Conservation (phyloP, 2,888 invertebrate genomes). For the Melinopterus prodromus region DNA sequence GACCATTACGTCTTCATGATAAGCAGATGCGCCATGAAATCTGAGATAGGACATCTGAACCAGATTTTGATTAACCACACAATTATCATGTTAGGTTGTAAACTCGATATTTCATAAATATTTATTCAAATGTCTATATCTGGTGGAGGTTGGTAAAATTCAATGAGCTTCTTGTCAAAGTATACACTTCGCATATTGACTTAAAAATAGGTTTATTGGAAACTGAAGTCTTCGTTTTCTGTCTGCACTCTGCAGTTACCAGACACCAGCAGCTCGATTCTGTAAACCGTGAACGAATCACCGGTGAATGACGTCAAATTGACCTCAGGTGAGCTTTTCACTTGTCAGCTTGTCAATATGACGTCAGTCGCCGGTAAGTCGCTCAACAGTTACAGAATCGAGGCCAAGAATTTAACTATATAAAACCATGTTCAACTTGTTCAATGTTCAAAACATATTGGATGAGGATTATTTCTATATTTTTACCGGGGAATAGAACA, state of each 20-base stretch:
- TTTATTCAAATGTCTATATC: background rate
- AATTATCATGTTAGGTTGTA: background rate
- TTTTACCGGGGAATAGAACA: too few relatives aligned
- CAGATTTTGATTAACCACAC: background rate
- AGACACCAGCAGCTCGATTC: background rate
- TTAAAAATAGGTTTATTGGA: background rate
- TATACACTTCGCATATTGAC: background rate
- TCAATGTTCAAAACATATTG: too few relatives aligned
- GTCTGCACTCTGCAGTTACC: background rate
- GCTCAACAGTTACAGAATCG: too few relatives aligned
- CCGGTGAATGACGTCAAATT: too few relatives aligned
- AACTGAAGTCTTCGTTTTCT: background rate
- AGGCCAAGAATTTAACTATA: too few relatives aligned
- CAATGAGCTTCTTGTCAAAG: constrained; percentile 4
- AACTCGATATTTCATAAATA: background rate
- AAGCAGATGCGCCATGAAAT: background rate
- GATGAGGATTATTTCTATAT: too few relatives aligned
- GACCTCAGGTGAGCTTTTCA: too few relatives aligned
- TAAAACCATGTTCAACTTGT: too few relatives aligned
- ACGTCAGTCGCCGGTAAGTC: too few relatives aligned
- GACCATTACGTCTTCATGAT: background rate
- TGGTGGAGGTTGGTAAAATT: background rate
- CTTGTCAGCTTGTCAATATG: too few relatives aligned
- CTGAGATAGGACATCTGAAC: background rate
- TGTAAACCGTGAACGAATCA: too few relatives aligned